These are phyloP conservation scores for Leucophenga montana DNA, from an alignment of 2,888 invertebrate species.

Conservation along the genomic window DNA sequence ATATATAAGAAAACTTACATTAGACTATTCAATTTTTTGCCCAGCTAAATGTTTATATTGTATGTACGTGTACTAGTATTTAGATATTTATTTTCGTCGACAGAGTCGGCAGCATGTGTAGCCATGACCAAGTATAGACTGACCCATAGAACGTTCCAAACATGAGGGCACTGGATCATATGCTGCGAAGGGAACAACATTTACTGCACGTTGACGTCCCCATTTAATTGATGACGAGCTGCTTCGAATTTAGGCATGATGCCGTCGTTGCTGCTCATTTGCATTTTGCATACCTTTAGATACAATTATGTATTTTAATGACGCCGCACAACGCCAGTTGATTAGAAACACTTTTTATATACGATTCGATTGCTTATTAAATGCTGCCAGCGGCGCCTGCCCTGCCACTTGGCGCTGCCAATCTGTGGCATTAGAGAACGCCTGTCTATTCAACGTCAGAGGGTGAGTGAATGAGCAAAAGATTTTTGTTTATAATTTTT, in stretches of 20 bases:
- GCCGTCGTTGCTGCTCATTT: slow-evolving; percentile 36
- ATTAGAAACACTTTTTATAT: slow-evolving; percentile 34
- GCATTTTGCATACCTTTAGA: slow-evolving; percentile 31
- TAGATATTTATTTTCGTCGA: too few species aligned
- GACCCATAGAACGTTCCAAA: slow-evolving; percentile 22
- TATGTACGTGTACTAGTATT: too few species aligned
- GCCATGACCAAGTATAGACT: slow-evolving; percentile 25
- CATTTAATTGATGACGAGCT: slow-evolving; percentile 33
- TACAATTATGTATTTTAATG: slow-evolving; percentile 43
- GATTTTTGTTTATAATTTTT: too few species aligned
- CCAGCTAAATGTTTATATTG: not conserved
- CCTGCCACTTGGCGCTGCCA: too few species aligned
- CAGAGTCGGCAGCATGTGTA: not conserved
- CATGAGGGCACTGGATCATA: not conserved
- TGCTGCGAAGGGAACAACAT: not conserved
- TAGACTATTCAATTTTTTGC: slow-evolving; percentile 37
- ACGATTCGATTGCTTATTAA: too few species aligned
- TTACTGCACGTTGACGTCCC: not conserved
- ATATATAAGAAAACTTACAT: too few species aligned
- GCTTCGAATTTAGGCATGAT: slow-evolving; percentile 61
- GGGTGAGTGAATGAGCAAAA: too few species aligned
- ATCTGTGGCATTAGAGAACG: too few species aligned
- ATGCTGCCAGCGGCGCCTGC: too few species aligned
- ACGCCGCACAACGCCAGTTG: slow-evolving; percentile 38
- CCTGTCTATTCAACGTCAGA: too few species aligned